Evolutionary conservation across 1,140 invertebrate genomes (phyloP).

Genomic region (Caenorhabditis brenneri): DNA sequence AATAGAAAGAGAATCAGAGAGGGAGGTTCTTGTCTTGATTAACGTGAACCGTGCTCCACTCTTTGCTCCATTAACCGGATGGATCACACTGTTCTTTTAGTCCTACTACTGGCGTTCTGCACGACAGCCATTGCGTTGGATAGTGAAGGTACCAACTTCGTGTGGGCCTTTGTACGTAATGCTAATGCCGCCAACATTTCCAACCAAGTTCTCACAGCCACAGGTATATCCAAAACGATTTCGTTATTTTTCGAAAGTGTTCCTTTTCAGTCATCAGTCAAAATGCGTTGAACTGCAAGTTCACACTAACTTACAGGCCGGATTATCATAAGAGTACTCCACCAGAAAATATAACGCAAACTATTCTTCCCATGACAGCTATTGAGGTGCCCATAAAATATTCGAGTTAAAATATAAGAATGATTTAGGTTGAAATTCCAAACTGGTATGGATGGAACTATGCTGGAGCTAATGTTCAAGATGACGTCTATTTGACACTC

Average conservation of each 20-base stretch:
- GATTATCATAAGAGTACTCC: not conserved
- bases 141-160: slow-evolving; percentile 38
- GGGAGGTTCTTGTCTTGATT: not conserved
- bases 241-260: not conserved
- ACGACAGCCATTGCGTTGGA: not conserved
- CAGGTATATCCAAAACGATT: not conserved
- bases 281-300: not conserved
- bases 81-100: slow-evolving; percentile 16
- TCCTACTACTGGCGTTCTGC: not conserved
- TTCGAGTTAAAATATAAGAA: not conserved
- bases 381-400: not conserved
- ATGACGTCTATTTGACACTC: slow-evolving; percentile 8
- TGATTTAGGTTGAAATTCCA: not conserved
- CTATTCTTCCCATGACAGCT: not conserved
- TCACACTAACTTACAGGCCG: slow-evolving; percentile 3
- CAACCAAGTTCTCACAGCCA: not conserved
- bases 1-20: not conserved
- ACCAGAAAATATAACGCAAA: not conserved
- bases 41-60: not conserved
- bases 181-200: not conserved
- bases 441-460: slow-evolving; percentile 34
- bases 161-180: slow-evolving; percentile 1
- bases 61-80: not conserved
- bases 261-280: slow-evolving; percentile 14
- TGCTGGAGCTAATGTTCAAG: not conserved